Percentiles rank a stretch among this genome's conserved stretches.
phyloP scores from a whole-genome alignment of 2,797 vertebrate species.

The Labeo calbasu region DNA sequence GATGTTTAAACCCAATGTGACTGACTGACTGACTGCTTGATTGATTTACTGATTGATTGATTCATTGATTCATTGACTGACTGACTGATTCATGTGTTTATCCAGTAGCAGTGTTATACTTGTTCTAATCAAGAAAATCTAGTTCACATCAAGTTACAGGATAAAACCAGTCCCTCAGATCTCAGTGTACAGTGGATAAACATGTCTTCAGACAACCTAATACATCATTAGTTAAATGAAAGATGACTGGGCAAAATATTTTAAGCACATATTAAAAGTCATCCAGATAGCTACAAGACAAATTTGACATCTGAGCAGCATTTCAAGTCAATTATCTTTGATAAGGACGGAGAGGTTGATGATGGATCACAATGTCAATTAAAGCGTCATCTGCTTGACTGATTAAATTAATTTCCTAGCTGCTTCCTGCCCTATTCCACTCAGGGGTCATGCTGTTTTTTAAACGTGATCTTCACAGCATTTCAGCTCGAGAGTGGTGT shows the following conservation, averaged over 20 bases:
- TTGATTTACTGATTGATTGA: neutral
- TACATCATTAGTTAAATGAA: constrained; percentile 23
- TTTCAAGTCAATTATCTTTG: constrained; percentile 53
- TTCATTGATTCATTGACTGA: neutral
- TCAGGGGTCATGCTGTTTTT: constrained; percentile 19
- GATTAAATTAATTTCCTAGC: constrained; percentile 47
- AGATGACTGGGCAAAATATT: constrained; percentile 19
- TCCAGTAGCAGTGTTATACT: constrained; percentile 16
- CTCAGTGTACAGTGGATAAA: constrained; percentile 2
- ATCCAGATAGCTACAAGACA: constrained; percentile 26
- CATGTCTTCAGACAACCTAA: neutral
- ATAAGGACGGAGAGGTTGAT: constrained; percentile 52
- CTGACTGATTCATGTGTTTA: neutral
- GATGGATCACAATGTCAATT: constrained; percentile 53
- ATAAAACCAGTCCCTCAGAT: constrained; percentile 11
- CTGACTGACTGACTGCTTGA: neutral
- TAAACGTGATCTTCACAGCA: constrained; percentile 15
- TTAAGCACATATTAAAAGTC: constrained; percentile 11
- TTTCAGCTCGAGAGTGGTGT: constrained; percentile 8
- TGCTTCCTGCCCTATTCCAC: constrained; percentile 31
- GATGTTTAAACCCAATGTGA: too few relatives aligned
- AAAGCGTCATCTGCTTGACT: constrained; percentile 36
- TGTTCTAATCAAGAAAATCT: constrained; percentile 4
- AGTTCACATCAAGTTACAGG: neutral
- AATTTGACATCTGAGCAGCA: constrained; percentile 46